Conservation (phyloP, 1,140 invertebrate species). For the Drosophila pruinosa region DNA sequence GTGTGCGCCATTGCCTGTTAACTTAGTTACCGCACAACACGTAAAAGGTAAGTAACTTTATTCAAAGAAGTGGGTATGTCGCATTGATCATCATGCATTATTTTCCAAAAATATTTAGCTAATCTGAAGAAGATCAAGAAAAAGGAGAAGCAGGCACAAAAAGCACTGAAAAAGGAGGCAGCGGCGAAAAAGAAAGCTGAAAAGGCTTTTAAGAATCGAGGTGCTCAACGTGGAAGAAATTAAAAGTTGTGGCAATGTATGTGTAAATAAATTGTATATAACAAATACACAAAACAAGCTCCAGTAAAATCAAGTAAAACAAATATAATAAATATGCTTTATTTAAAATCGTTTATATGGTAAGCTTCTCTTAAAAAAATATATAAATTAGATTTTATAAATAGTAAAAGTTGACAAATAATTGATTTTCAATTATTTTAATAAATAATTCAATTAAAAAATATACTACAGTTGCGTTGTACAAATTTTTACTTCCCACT, state of each 20-base stretch:
- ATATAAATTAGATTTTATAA: too few relatives aligned
- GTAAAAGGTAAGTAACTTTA: slow-evolving; percentile 42
- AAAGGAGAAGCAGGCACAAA: slow-evolving; percentile 13
- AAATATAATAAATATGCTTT: too few relatives aligned
- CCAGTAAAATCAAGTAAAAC: too few relatives aligned
- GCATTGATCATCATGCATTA: neutral
- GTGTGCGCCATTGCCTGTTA: slow-evolving; percentile 62
- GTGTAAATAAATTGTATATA: neutral
- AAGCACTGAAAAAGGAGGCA: neutral
- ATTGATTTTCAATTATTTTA: too few relatives aligned
- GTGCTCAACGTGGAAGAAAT: neutral
- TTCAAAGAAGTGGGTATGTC: neutral
- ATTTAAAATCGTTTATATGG: too few relatives aligned
- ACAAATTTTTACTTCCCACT: too few relatives aligned
- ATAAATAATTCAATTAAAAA: too few relatives aligned
- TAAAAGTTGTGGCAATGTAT: neutral
- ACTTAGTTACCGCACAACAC: slow-evolving; percentile 37
- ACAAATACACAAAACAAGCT: too few relatives aligned
- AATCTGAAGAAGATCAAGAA: slow-evolving; percentile 29
- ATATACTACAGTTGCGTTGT: too few relatives aligned
- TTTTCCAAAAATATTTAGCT: neutral
- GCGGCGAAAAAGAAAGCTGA: neutral
- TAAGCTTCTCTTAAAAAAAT: too few relatives aligned
- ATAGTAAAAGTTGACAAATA: too few relatives aligned
- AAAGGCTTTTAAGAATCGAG: slow-evolving; percentile 1